Percentiles rank a stretch among this genome's conserved stretches.
phyloP scores from a whole-genome alignment of 2,888 invertebrate species.

The Brenthis ino region DNA sequence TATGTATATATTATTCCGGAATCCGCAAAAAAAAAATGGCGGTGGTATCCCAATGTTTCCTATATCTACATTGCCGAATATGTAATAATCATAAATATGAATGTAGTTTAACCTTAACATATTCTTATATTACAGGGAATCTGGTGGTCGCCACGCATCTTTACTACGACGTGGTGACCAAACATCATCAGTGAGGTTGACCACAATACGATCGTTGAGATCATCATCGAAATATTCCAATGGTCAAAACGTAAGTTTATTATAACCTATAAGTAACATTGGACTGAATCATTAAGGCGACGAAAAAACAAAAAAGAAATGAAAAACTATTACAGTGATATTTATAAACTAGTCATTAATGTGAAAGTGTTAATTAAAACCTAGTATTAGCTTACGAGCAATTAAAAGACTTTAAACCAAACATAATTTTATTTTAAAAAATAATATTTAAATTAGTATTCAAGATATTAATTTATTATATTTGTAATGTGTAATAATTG shows the following conservation, averaged over 20 bases:
- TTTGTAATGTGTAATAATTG: not conserved
- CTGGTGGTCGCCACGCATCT: constrained; percentile 69
- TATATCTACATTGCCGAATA: too few species aligned
- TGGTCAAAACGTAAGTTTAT: constrained; percentile 66
- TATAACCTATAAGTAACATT: constrained; percentile 54
- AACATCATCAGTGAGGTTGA: constrained; percentile 69
- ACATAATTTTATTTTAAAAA: not conserved
- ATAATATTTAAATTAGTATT: not conserved
- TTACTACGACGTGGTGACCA: constrained; percentile 68
- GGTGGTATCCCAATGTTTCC: too few species aligned
- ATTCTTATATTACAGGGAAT: constrained; percentile 59
- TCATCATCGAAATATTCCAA: constrained; percentile 71
- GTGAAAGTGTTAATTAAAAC: constrained; percentile 4
- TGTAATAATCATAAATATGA: not conserved
- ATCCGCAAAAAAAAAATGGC: too few species aligned
- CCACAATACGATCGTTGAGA: constrained; percentile 65
- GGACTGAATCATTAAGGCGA: not conserved
- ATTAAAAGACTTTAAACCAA: not conserved
- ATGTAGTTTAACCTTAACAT: not conserved
- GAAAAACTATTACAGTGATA: constrained; percentile 16
- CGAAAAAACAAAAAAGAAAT: not conserved
- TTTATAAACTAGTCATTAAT: constrained; percentile 33
- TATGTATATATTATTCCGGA: too few species aligned
- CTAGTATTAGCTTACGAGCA: not conserved
- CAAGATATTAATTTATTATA: too few species aligned